Evolutionary conservation across 2,888 invertebrate species (phyloP).

Genomic region (Pseudococcus jackbeardsleyi): DNA sequence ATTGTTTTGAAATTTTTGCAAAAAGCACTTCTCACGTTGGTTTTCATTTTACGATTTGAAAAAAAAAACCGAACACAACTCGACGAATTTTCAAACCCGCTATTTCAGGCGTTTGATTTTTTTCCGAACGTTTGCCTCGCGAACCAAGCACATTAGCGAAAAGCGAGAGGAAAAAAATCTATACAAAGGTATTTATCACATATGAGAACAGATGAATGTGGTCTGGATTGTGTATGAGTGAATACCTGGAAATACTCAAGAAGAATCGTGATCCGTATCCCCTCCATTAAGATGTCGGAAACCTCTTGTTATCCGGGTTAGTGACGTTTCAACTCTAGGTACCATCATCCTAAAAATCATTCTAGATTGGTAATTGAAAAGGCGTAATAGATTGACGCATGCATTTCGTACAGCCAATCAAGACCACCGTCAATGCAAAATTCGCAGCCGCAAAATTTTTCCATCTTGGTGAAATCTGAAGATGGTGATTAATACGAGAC

Average conservation of each 20-base stretch:
- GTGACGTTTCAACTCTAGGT: slow-evolving; percentile 50
- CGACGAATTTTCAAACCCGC: background rate
- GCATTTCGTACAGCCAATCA: background rate
- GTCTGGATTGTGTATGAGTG: slow-evolving; percentile 25
- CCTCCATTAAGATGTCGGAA: slow-evolving; percentile 55
- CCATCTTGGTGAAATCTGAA: background rate
- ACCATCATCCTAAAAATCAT: slow-evolving; percentile 39
- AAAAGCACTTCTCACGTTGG: slow-evolving; percentile 45
- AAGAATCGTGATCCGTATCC: slow-evolving; percentile 54
- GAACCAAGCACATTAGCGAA: slow-evolving; percentile 32
- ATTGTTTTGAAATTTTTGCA: slow-evolving; percentile 11
- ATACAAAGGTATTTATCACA: slow-evolving; percentile 39
- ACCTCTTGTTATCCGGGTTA: slow-evolving; percentile 61
- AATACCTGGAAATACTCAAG: slow-evolving; percentile 63
- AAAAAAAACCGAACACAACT: background rate
- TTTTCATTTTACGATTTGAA: slow-evolving; percentile 19
- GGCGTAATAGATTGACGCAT: slow-evolving; percentile 7
- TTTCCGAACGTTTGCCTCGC: background rate
- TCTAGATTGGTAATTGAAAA: slow-evolving; percentile 21
- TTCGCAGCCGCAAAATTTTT: background rate
- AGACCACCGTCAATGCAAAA: background rate
- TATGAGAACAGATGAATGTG: slow-evolving; percentile 18
- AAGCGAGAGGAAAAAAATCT: slow-evolving; percentile 40
- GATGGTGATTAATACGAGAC: background rate
- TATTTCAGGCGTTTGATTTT: background rate